Conservation (phyloP, 2,113 vertebrate genomes). For the Hepsetus odoe region DNA sequence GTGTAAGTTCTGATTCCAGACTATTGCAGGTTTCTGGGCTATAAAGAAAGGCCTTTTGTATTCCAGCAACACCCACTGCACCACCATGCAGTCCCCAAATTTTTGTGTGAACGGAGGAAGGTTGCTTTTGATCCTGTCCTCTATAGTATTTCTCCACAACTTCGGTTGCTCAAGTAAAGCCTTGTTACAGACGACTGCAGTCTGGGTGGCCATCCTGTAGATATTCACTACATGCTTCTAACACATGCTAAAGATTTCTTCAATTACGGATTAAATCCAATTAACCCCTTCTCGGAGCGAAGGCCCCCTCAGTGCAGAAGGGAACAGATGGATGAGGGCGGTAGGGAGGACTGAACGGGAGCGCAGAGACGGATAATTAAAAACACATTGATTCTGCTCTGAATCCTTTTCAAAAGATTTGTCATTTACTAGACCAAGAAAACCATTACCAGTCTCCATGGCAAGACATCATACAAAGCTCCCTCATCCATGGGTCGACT, state of each 20-base stretch:
- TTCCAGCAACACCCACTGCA: no score
- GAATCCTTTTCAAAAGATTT: slow-evolving; percentile 29
- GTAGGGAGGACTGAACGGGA: slow-evolving; percentile 36
- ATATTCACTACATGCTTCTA: background rate
- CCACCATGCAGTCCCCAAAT: no score
- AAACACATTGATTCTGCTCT: slow-evolving; percentile 54
- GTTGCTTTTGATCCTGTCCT: no score
- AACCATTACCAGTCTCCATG: background rate
- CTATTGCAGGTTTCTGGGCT: no score
- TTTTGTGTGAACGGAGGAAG: no score
- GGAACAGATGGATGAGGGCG: background rate
- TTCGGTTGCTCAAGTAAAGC: background rate
- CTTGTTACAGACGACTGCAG: no score
- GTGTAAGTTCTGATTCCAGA: no score
- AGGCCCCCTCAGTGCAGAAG: slow-evolving; percentile 27
- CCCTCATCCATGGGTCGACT: background rate
- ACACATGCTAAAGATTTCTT: slow-evolving; percentile 5
- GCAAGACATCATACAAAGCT: background rate
- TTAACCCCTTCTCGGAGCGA: slow-evolving; percentile 12
- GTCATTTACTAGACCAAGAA: slow-evolving; percentile 17
- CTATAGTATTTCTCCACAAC: no score
- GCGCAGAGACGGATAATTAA: slow-evolving; percentile 59
- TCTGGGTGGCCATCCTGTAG: background rate
- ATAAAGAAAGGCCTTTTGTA: no score
- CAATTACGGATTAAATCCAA: slow-evolving; percentile 24